phyloP scores from a whole-genome alignment of 1,140 invertebrate genomes.

The Octopus sinensis region DNA sequence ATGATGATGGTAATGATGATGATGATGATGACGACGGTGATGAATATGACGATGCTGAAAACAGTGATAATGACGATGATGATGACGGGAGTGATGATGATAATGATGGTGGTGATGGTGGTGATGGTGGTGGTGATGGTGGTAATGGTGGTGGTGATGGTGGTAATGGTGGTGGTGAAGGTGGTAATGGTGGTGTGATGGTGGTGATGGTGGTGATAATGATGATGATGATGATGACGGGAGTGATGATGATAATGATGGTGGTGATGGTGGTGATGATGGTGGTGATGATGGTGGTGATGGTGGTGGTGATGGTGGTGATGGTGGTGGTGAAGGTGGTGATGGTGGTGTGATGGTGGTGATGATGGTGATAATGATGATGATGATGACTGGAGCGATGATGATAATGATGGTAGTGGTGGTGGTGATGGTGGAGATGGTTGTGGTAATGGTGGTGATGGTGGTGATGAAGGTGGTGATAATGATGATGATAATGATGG shows the following conservation, averaged over 20 bases:
- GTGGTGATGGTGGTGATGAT: conserved; percentile 21
- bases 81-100: conserved; percentile 11
- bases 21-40: no score
- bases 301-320: conserved; percentile 4
- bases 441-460: conserved; percentile 17
- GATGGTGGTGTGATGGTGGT: no score
- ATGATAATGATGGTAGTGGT: not conserved
- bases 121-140: conserved; percentile 29
- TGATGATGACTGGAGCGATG: no score
- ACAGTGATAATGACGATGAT: no score
- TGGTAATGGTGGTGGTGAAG: conserved; percentile 21
- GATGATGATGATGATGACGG: conserved; percentile 21
- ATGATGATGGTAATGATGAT: no score
- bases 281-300: not conserved
- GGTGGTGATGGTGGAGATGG: no score
- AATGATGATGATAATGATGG: not conserved
- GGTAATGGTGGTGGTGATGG: conserved; percentile 29
- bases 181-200: no score
- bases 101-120: conserved; percentile 32
- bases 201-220: not conserved
- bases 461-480: not conserved
- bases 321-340: conserved; percentile 15
- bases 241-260: no score
- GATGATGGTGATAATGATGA: no score
- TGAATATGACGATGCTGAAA: no score